phyloP scores from a whole-genome alignment of 2,888 invertebrate species.

The Brachypalpus laphriformis region DNA sequence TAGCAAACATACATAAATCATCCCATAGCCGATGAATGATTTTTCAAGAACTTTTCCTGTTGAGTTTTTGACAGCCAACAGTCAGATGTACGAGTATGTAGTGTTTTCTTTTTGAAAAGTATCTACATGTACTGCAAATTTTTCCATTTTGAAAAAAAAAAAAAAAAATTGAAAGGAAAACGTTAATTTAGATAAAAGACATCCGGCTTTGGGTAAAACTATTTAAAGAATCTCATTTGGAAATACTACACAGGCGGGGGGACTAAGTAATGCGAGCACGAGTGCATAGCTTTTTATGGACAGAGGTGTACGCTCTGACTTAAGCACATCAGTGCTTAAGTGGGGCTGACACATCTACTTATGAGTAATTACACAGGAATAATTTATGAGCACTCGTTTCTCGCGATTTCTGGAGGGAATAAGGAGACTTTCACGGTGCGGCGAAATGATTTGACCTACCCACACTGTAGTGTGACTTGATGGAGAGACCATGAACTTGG shows the following conservation, averaged over 20 bases:
- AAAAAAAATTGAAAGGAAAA: constrained; percentile 57
- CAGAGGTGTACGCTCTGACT: constrained; percentile 54
- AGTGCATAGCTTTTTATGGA: constrained; percentile 14
- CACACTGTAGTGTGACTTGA: background rate
- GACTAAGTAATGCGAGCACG: background rate
- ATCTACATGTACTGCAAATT: background rate
- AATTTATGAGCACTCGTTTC: constrained; percentile 53
- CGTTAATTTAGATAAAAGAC: constrained; percentile 65
- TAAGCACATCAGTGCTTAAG: constrained; percentile 58
- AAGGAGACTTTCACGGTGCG: constrained; percentile 31
- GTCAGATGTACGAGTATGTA: too few species aligned
- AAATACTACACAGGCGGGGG: constrained; percentile 6
- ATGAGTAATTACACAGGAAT: constrained; percentile 69
- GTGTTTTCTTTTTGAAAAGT: background rate
- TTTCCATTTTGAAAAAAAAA: background rate
- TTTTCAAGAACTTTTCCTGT: constrained; percentile 10
- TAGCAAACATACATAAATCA: constrained; percentile 55
- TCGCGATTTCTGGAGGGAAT: background rate
- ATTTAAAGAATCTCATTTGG: constrained; percentile 47
- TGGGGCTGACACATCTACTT: constrained; percentile 67
- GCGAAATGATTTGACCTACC: constrained; percentile 50
- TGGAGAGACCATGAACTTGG: constrained; percentile 60
- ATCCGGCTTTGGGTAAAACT: constrained; percentile 45
- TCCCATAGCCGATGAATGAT: constrained; percentile 23
- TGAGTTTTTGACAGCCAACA: constrained; percentile 18